These are phyloP conservation scores for Rhabdomys dilectus DNA, from an alignment of 2,113 vertebrate genomes.

Conservation along the genomic window DNA sequence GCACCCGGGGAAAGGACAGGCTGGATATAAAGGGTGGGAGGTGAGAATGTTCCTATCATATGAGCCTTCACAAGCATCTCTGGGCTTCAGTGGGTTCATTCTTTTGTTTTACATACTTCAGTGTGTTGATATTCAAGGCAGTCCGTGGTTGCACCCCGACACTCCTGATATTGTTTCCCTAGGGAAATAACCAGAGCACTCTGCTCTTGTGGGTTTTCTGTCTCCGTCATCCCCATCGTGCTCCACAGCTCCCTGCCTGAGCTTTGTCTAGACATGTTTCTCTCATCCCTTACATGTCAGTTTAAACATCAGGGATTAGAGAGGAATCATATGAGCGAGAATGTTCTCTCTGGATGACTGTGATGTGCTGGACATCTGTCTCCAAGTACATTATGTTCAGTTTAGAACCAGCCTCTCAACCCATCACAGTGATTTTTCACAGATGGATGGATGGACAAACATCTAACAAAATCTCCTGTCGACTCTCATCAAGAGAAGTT, in stretches of 20 bases:
- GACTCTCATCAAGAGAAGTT: slow-evolving; percentile 66
- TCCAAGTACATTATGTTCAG: slow-evolving; percentile 66
- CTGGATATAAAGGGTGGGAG: neutral
- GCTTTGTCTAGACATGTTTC: slow-evolving; percentile 60
- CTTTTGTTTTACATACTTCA: neutral
- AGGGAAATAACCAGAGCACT: neutral
- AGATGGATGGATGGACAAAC: slow-evolving; percentile 82
- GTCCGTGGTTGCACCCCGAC: neutral
- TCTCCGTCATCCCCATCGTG: slow-evolving; percentile 20
- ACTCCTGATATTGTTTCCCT: neutral
- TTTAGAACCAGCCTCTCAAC: slow-evolving; percentile 51
- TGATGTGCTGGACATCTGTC: slow-evolving; percentile 79
- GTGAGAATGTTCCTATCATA: fast-evolving
- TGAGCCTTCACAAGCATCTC: neutral
- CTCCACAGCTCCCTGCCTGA: neutral
- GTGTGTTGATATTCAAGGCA: neutral
- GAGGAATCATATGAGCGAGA: slow-evolving; percentile 47
- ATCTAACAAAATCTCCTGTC: slow-evolving; percentile 67
- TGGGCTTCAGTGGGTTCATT: neutral
- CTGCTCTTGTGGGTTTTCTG: neutral
- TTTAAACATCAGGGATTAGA: slow-evolving; percentile 51
- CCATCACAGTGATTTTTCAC: slow-evolving; percentile 76
- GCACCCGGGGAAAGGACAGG: neutral
- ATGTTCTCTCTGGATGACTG: slow-evolving; percentile 71
- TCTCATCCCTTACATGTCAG: slow-evolving; percentile 52